Percentiles rank a stretch among this genome's conserved stretches.
Conservation (phyloP, 2,888 invertebrate species). For the Neoaliturus tenellus region DNA sequence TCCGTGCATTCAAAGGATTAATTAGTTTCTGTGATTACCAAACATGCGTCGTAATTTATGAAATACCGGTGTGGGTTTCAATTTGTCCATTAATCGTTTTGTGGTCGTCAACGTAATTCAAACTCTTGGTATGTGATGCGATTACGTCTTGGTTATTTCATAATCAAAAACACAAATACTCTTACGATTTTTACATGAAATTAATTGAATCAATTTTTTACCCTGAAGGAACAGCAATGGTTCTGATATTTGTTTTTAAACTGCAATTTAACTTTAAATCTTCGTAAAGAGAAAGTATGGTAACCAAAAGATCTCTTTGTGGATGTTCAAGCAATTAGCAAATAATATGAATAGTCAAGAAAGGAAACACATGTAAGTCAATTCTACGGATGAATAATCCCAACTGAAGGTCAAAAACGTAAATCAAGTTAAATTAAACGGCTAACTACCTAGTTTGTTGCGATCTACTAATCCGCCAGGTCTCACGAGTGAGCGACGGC, state of each 20-base stretch:
- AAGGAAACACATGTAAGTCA: neutral
- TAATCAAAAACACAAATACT: no score
- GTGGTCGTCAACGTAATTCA: neutral
- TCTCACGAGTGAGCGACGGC: neutral
- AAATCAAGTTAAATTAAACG: neutral
- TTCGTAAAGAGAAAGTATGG: no score
- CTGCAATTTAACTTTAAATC: no score
- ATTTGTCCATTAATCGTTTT: neutral
- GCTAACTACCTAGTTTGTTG: neutral
- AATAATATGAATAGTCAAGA: neutral
- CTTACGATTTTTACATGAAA: no score
- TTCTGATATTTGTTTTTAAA: no score
- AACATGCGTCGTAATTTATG: conserved; percentile 5
- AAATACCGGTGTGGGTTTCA: neutral
- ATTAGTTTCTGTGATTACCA: conserved; percentile 34
- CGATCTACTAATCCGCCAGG: neutral
- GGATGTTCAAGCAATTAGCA: neutral
- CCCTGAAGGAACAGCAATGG: no score
- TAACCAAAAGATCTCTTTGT: no score
- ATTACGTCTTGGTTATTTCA: no score
- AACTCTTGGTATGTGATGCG: no score
- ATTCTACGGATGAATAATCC: neutral
- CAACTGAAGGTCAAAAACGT: neutral
- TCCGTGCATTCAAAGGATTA: conserved; percentile 18
- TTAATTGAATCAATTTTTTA: no score